Evolutionary conservation across 1,140 invertebrate genomes (phyloP).

Genomic region (Vanessa atalanta): DNA sequence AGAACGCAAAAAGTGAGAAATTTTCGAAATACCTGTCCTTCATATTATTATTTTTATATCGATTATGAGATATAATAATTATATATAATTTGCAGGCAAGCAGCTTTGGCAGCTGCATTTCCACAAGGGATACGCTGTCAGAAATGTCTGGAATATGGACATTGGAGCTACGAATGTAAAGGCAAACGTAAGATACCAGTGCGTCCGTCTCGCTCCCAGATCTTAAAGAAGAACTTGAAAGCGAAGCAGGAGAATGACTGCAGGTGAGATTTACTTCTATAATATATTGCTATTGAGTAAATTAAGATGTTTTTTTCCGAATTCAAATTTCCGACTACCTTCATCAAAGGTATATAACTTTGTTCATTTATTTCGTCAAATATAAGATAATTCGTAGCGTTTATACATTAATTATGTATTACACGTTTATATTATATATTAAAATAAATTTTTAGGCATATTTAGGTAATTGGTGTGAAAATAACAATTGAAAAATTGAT

Average conservation of each 20-base stretch:
- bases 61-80: slow-evolving; percentile 25
- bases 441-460: too few relatives aligned
- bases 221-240: slow-evolving; percentile 88
- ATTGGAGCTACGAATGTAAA: slow-evolving; percentile 96
- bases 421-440: too few relatives aligned
- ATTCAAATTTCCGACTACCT: slow-evolving; percentile 6
- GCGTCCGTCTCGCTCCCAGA: slow-evolving; percentile 89
- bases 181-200: slow-evolving; percentile 94
- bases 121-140: slow-evolving; percentile 90
- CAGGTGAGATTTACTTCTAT: slow-evolving; percentile 55
- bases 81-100: slow-evolving; percentile 67
- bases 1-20: slow-evolving; percentile 66
- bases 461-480: too few relatives aligned
- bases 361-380: too few relatives aligned
- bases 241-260: slow-evolving; percentile 75
- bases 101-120: slow-evolving; percentile 82
- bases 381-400: too few relatives aligned
- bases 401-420: too few relatives aligned
- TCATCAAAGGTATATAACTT: too few relatives aligned
- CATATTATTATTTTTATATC: slow-evolving; percentile 13
- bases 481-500: too few relatives aligned
- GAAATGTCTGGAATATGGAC: slow-evolving; percentile 94
- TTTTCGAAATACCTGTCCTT: slow-evolving; percentile 33
- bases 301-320: neutral
- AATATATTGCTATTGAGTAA: neutral